phyloP scores from a whole-genome alignment of 2,888 invertebrate genomes.

The Agriopis aurantiaria region DNA sequence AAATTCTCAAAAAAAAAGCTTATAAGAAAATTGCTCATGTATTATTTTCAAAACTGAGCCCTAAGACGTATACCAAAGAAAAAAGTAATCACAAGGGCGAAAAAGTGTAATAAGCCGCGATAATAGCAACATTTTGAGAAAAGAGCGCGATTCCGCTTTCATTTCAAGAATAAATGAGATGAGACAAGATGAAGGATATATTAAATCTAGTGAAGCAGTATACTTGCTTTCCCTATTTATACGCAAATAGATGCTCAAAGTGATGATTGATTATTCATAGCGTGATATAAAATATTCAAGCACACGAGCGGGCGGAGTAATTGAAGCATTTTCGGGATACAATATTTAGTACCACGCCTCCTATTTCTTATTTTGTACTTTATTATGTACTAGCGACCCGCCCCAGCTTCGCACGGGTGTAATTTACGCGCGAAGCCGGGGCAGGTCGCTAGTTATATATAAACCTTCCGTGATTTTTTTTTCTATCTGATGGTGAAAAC shows the following conservation, averaged over 20 bases:
- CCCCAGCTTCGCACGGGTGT: too few species aligned
- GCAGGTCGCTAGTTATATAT: too few species aligned
- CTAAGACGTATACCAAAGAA: slow-evolving; percentile 1
- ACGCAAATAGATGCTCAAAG: slow-evolving; percentile 57
- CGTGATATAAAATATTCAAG: slow-evolving; percentile 60
- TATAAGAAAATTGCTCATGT: not conserved
- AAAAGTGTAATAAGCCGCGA: slow-evolving; percentile 13
- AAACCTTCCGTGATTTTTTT: too few species aligned
- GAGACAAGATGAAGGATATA: slow-evolving; percentile 34
- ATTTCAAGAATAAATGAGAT: slow-evolving; percentile 40
- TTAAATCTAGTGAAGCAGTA: slow-evolving; percentile 39
- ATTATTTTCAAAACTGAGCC: slow-evolving; percentile 1
- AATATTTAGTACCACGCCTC: slow-evolving; percentile 2
- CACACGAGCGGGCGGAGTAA: slow-evolving; percentile 53
- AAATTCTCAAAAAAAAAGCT: not conserved
- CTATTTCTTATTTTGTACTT: not conserved
- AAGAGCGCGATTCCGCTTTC: slow-evolving; percentile 15
- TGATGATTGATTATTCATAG: slow-evolving; percentile 63
- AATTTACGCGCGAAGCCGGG: too few species aligned
- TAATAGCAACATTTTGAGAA: slow-evolving; percentile 13
- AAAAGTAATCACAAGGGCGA: slow-evolving; percentile 18
- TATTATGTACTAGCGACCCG: not conserved
- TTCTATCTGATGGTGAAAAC: too few species aligned
- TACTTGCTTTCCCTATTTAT: slow-evolving; percentile 53
- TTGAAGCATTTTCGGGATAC: slow-evolving; percentile 41